Evolutionary conservation across 2,888 invertebrate species (phyloP).

Genomic region (Isoperla grammatica): DNA sequence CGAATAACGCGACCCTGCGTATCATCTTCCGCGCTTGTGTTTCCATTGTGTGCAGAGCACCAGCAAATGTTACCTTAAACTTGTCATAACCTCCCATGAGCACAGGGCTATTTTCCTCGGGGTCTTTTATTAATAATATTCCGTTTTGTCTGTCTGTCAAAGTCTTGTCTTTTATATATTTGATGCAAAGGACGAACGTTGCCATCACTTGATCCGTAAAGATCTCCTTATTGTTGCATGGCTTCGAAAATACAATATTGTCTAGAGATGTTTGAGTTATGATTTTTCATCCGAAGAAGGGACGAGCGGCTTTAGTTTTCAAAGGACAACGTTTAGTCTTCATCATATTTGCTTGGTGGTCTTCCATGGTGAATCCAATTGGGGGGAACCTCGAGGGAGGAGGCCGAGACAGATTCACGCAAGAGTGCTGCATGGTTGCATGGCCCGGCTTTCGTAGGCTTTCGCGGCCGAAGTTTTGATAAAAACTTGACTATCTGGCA

Average conservation of each 20-base stretch:
- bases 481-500: too few species aligned
- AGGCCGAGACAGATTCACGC: background rate
- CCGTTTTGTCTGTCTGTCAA: conserved; percentile 8
- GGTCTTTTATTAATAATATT: conserved; percentile 15
- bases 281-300: conserved; percentile 11
- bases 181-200: conserved; percentile 4
- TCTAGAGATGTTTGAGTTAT: conserved; percentile 13
- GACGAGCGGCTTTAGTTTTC: conserved; percentile 2
- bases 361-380: conserved; percentile 23
- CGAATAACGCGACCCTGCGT: too few species aligned
- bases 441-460: too few species aligned
- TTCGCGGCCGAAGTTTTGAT: too few species aligned
- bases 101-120: background rate
- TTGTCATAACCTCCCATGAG: too few species aligned
- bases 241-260: conserved; percentile 13
- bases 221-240: conserved; percentile 8
- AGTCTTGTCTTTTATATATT: background rate
- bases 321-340: conserved; percentile 16
- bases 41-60: too few species aligned
- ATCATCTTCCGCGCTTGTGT: too few species aligned
- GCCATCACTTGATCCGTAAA: conserved; percentile 11
- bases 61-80: too few species aligned
- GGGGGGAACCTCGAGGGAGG: conserved; percentile 20
- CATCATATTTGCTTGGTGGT: conserved; percentile 12
- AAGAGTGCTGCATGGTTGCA: too few species aligned